Evolutionary conservation across 2,797 vertebrate species (phyloP).

Genomic region (Thamnophis elegans): DNA sequence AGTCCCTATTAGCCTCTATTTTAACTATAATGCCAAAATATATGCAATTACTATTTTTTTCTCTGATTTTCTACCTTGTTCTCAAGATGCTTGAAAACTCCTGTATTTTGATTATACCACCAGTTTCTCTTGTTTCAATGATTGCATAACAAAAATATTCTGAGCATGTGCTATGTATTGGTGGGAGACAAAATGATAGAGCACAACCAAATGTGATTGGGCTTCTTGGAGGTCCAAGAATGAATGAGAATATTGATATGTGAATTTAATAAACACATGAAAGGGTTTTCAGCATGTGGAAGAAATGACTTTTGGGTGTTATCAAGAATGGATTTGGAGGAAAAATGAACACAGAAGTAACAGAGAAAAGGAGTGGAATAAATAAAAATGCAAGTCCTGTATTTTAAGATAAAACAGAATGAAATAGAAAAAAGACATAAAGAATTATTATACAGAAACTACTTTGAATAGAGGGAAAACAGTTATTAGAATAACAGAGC

Average conservation of each 20-base stretch:
- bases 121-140: neutral
- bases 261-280: neutral
- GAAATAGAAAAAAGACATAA: neutral
- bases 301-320: neutral
- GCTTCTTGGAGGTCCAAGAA: neutral
- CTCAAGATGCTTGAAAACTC: neutral
- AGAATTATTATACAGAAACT: neutral
- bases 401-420: neutral
- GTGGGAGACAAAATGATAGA: neutral
- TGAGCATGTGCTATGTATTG: neutral
- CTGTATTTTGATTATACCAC: neutral
- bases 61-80: neutral
- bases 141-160: neutral
- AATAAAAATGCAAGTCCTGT: neutral
- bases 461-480: neutral
- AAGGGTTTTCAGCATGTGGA: neutral
- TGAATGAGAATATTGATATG: neutral
- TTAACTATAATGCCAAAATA: neutral
- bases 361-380: neutral
- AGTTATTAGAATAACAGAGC: neutral
- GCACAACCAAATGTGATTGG: neutral
- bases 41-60: neutral
- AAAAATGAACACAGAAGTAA: neutral
- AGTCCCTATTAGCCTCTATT: neutral
- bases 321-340: neutral